phyloP scores from a whole-genome alignment of 2,797 vertebrate species.

The Coregonus suidteri region DNA sequence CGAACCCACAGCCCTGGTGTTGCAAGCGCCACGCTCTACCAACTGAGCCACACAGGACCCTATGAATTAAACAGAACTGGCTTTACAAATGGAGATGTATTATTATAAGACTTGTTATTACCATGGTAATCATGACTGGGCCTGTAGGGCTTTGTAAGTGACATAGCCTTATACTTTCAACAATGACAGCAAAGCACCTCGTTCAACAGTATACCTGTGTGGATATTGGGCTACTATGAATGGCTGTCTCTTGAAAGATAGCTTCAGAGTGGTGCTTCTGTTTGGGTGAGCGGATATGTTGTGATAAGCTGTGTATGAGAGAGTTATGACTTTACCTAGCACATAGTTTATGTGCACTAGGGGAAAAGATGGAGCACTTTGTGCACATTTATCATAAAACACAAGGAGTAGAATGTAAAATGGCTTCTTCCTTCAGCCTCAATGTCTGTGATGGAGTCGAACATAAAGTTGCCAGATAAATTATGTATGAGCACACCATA shows the following conservation, averaged over 20 bases:
- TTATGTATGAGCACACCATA: constrained; percentile 41
- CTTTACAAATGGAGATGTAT: background rate
- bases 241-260: constrained; percentile 34
- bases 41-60: no score
- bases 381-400: constrained; percentile 79
- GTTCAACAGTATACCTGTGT: background rate
- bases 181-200: background rate
- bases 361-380: constrained; percentile 77
- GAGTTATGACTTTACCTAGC: constrained; percentile 72
- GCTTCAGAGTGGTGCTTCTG: constrained; percentile 61
- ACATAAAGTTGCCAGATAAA: constrained; percentile 73
- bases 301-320: constrained; percentile 23
- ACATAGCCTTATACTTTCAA: background rate
- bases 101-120: no score
- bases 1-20: no score
- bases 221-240: background rate
- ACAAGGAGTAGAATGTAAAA: constrained; percentile 69
- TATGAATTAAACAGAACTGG: background rate
- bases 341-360: constrained; percentile 75
- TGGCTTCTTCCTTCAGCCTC: constrained; percentile 65
- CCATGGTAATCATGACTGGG: background rate
- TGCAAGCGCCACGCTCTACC: no score
- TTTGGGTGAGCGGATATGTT: constrained; percentile 60
- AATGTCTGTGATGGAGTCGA: constrained; percentile 59
- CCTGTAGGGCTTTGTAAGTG: background rate